Percentiles rank a stretch among this genome's conserved stretches.
phyloP scores from a whole-genome alignment of 2,888 invertebrate species.

The Acronicta leporina region DNA sequence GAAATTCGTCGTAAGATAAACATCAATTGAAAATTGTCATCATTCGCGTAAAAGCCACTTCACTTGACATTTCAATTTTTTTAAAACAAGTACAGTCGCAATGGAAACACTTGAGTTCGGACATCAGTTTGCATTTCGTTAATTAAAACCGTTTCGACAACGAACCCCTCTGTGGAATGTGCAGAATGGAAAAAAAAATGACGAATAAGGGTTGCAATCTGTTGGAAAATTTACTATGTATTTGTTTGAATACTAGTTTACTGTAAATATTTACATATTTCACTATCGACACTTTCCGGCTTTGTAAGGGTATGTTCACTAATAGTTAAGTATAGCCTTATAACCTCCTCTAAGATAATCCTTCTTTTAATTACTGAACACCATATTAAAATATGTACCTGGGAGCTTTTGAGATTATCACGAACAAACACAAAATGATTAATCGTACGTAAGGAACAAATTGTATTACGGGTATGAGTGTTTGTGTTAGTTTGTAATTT shows the following conservation, averaged over 20 bases:
- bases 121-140: slow-evolving; percentile 54
- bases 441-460: too few species aligned
- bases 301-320: too few species aligned
- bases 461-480: too few species aligned
- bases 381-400: too few species aligned
- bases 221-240: slow-evolving; percentile 25
- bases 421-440: too few species aligned
- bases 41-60: slow-evolving; percentile 41
- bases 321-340: too few species aligned
- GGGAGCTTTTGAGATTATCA: too few species aligned
- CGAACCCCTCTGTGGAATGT: slow-evolving; percentile 48
- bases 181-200: slow-evolving; percentile 52
- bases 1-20: slow-evolving; percentile 5
- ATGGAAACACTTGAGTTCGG: slow-evolving; percentile 46
- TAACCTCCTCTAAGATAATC: too few species aligned
- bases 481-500: too few species aligned
- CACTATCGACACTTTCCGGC: too few species aligned
- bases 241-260: not conserved
- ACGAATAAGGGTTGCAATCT: slow-evolving; percentile 56
- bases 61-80: slow-evolving; percentile 28
- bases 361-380: too few species aligned
- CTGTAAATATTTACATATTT: too few species aligned
- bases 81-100: slow-evolving; percentile 38
- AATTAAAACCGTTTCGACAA: slow-evolving; percentile 55
- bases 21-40: slow-evolving; percentile 1